A percentile compares a stretch with the other conserved stretches of the same genome.
Conservation (phyloP, 2,113 vertebrate genomes). For the Microcebus griseorufus region DNA sequence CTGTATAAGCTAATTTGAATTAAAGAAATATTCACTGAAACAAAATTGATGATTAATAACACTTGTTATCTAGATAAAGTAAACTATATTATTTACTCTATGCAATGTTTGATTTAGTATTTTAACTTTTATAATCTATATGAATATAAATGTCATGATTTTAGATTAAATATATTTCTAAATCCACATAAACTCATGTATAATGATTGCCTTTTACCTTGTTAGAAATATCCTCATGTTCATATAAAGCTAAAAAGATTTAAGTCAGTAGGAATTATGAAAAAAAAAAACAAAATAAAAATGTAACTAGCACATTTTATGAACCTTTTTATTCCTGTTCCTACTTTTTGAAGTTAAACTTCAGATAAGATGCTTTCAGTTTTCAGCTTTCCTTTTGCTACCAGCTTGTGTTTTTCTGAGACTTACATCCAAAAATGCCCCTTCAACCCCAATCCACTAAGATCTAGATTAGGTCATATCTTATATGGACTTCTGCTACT, state of each 20-base stretch:
- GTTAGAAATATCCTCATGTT: background rate
- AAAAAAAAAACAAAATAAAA: background rate
- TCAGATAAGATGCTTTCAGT: background rate
- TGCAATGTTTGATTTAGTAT: background rate
- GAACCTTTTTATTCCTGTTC: background rate
- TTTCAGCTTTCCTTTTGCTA: background rate
- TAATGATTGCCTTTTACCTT: background rate
- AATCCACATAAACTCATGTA: background rate
- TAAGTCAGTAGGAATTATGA: background rate
- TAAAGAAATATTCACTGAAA: background rate
- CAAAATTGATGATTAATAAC: background rate
- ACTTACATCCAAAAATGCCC: background rate
- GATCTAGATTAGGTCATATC: fast-evolving
- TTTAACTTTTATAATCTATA: background rate
- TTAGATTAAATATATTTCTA: background rate
- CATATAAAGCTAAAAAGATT: background rate
- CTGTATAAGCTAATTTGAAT: background rate
- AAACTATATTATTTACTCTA: background rate
- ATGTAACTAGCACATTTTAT: background rate
- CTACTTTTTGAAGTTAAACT: background rate
- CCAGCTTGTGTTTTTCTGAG: background rate
- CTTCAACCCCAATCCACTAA: background rate
- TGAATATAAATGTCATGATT: background rate
- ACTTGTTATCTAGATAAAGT: background rate
- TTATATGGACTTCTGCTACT: background rate